phyloP scores from a whole-genome alignment of 2,113 vertebrate species.

The Limanda limanda region DNA sequence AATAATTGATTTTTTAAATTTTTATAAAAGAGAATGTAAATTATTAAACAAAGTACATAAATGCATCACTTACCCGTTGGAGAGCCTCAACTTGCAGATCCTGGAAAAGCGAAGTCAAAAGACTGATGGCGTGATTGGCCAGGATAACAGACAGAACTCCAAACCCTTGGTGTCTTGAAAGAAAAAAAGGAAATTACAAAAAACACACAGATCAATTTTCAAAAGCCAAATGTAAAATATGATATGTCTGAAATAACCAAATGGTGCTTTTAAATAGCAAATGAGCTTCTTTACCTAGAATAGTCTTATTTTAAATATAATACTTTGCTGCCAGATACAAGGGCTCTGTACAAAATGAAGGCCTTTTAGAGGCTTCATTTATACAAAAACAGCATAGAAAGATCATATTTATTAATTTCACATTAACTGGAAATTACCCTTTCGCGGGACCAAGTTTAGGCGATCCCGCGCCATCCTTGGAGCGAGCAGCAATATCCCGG shows the following conservation, averaged over 20 bases:
- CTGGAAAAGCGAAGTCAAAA: conserved; percentile 95
- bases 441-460: conserved; percentile 97
- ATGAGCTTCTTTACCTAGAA: too few species aligned
- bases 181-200: background rate
- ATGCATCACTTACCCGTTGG: conserved; percentile 85
- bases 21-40: background rate
- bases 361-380: background rate
- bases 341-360: background rate
- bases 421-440: conserved; percentile 83
- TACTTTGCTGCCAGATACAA: background rate
- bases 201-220: background rate
- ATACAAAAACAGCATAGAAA: background rate
- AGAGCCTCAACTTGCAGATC: conserved; percentile 97
- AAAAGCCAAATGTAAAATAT: background rate
- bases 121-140: conserved; percentile 95
- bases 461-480: conserved; percentile 95
- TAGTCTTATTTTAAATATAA: too few species aligned
- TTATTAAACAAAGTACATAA: background rate
- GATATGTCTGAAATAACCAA: background rate
- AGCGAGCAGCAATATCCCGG: conserved; percentile 92
- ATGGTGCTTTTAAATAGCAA: background rate
- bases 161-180: conserved; percentile 93
- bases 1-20: too few species aligned
- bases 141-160: conserved; percentile 95
- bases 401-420: background rate